phyloP scores from a whole-genome alignment of 1,140 invertebrate species.

The Drosophila micromelanica region DNA sequence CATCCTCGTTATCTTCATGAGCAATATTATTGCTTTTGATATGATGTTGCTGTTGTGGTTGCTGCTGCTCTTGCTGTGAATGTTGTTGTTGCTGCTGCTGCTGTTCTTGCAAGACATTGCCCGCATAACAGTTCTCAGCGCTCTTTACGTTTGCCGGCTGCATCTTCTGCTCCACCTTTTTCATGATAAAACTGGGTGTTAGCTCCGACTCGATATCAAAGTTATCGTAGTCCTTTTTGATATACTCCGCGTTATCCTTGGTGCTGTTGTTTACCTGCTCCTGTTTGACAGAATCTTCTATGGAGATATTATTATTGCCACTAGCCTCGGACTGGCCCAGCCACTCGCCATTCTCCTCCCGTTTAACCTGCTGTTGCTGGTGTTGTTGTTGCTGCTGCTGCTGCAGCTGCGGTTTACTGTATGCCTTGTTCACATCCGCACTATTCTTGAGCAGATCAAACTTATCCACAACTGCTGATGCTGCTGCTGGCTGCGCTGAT shows the following conservation, averaged over 20 bases:
- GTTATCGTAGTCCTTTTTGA: constrained; percentile 81
- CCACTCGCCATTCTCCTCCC: constrained; percentile 51
- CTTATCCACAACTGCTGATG: constrained; percentile 50
- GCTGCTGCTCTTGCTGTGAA: constrained; percentile 7
- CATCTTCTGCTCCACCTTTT: constrained; percentile 76
- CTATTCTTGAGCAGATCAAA: constrained; percentile 79
- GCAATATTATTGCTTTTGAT: constrained; percentile 47
- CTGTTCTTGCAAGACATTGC: constrained; percentile 37
- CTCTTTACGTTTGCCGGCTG: constrained; percentile 26
- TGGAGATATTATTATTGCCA: constrained; percentile 28
- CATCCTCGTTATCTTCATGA: constrained; percentile 85
- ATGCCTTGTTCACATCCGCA: constrained; percentile 65
- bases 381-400: background rate
- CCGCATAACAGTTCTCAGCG: constrained; percentile 29
- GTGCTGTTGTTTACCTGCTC: constrained; percentile 29
- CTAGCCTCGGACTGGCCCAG: constrained; percentile 18
- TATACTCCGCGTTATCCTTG: constrained; percentile 35
- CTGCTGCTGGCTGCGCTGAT: constrained; percentile 3
- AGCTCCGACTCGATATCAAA: constrained; percentile 84
- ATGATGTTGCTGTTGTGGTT: constrained; percentile 42
- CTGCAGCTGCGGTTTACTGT: constrained; percentile 43
- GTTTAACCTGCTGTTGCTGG: constrained; percentile 34
- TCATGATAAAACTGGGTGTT: constrained; percentile 81
- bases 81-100: constrained; percentile 36
- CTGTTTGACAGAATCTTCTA: constrained; percentile 48